Base-by-base conservation (phyloP, 2,113 vertebrate genomes). In the Forbesichthys papilliferus region DNA sequence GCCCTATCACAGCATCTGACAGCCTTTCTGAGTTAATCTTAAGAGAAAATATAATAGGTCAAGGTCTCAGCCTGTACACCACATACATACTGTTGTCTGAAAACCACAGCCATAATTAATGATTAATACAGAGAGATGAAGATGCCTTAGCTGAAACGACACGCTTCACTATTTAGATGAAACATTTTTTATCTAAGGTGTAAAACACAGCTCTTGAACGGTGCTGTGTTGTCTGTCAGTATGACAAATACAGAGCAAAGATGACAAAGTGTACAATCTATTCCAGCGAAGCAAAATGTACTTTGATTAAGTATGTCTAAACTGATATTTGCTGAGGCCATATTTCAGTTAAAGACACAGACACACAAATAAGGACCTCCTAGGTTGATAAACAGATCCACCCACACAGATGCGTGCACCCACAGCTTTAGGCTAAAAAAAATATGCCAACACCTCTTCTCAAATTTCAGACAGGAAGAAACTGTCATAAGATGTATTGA, bases 361-460 rank as follows among this genome's bases (percentile, higher is more conserved):
- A 68, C 63, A 49, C 27, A 8, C 20, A n/a, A 27, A 52, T 20
- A 1, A 52, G 48, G 13, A 66, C 68, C 18, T 5, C 33, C 4
- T 36, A 33, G 48, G 46, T 66, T 61, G 47, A 14, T 61, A 42
- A 69, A 71, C 20, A 58, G 16, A 27, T 49, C 36, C 53, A 55
- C 3, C 16, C 52, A 57, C 20, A 53, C 53, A 66, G 67, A 69
- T 59, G 61, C 49, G 60, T 58, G 61, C 53, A 62, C 11, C 70
- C 80, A 66, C 63, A 18, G 49, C 11, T 80, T 61, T 16, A 75
- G 73, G 74, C 74, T 68, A 80, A 73, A 71, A 82, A 82, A 77
- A 76, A 52, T 71, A 78, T 73, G 33, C 71, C 75, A 76, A 78
- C 79, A 74, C 75, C 72, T 89, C 78, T 74, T 82, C 71, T 77